Evolutionary conservation across 1,140 invertebrate genomes (phyloP), one percentile per base, ranked within the genome.

Genomic region (Phocides pigmalion): DNA sequence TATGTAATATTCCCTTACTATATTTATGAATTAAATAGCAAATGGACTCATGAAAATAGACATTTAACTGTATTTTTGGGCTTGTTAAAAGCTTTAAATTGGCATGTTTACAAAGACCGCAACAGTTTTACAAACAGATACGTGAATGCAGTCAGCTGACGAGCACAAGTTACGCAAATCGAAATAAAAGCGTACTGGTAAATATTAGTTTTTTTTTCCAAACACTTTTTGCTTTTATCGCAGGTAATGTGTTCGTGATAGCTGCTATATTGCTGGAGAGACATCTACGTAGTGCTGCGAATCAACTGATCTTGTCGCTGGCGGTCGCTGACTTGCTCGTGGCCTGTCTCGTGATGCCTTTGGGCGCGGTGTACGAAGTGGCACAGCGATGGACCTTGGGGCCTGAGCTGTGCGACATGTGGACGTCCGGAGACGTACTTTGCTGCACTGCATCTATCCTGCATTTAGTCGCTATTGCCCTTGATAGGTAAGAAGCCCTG

Each of bases 221-320:
- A 3, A 5, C 37, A 15, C 14, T 15, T 32, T 32, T 28, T 28
- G 25, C 47, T 32, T 51, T 64, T 25, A 64, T 91, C 81, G 14
- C 89, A 97, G 98, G 98, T 16, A 99, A 98, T 87, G 95, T 98
- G 12, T 98, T 98, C 91, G 98, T 98, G 49, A 98, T 99, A 91
- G 95, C 96, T n/a, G 97, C 98, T 25, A 98, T 99, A 74, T 90
- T 98, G 19, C 90, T 98, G 42, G 98, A 99, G 84, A 92, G 97
- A 53, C 97, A 98, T 84, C 92, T 99, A 22, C 96, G 97, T 74
- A 96, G 94, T 72, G 96, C 97, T 4, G 96, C 96, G 28, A 98
- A 97, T 86, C 97, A 97, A 89, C 92, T 98, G 68, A 97, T 98
- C 65, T 92, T 98, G 32, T 97, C 96, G 5, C 89, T 98, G 76